phyloP scores from a whole-genome alignment of 2,888 invertebrate genomes.

The Polydesmus complanatus region DNA sequence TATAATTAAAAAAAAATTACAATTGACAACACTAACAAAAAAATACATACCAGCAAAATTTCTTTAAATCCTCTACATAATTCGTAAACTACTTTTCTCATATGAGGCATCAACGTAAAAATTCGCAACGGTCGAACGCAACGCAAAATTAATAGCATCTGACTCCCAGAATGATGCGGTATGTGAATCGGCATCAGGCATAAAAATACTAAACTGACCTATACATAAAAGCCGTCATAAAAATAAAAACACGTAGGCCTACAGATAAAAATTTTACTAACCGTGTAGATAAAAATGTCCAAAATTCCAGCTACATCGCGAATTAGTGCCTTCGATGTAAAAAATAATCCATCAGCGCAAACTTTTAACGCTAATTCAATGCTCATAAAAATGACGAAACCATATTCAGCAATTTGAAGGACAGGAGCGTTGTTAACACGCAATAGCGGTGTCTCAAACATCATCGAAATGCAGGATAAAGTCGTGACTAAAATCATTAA shows the following conservation, averaged over 20 bases:
- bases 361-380: slow-evolving; percentile 90
- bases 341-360: slow-evolving; percentile 91
- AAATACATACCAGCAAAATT: slow-evolving; percentile 64
- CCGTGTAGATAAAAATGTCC: slow-evolving; percentile 94
- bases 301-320: slow-evolving; percentile 93
- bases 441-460: slow-evolving; percentile 90
- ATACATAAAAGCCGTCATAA: slow-evolving; percentile 20
- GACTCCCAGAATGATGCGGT: slow-evolving; percentile 83
- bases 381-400: slow-evolving; percentile 97
- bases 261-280: slow-evolving; percentile 36
- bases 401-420: slow-evolving; percentile 73
- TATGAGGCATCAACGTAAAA: slow-evolving; percentile 95
- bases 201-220: slow-evolving; percentile 89
- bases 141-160: slow-evolving; percentile 87
- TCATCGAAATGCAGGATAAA: slow-evolving; percentile 94
- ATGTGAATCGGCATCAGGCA: slow-evolving; percentile 92
- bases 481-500: slow-evolving; percentile 98
- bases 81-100: slow-evolving; percentile 98
- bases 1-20: neutral
- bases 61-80: slow-evolving; percentile 97
- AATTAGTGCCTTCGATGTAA: slow-evolving; percentile 96
- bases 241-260: neutral
- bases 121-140: slow-evolving; percentile 92
- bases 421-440: slow-evolving; percentile 90
- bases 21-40: neutral